These are phyloP conservation scores for Drosophila mimetica DNA, from an alignment of 2,888 invertebrate species.

Conservation along the genomic window DNA sequence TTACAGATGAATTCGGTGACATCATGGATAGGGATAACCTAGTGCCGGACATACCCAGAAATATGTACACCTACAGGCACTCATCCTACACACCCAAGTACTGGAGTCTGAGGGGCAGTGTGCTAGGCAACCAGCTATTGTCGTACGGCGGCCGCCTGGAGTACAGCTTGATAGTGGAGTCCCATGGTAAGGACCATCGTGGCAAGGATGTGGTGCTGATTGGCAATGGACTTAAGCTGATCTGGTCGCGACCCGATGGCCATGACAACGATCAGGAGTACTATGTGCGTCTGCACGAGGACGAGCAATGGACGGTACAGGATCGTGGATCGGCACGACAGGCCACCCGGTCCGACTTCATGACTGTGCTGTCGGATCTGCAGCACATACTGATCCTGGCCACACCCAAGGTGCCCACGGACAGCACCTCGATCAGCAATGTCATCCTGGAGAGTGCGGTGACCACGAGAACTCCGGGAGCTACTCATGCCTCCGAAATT, in stretches of 20 bases:
- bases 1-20: slow-evolving; percentile 86
- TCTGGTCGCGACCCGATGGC: slow-evolving; percentile 86
- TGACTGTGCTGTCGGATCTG: slow-evolving; percentile 93
- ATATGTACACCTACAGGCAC: slow-evolving; percentile 87
- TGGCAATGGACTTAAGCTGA: slow-evolving; percentile 90
- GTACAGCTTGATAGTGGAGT: slow-evolving; percentile 89
- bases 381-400: slow-evolving; percentile 93
- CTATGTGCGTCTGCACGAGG: slow-evolving; percentile 88
- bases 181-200: slow-evolving; percentile 85
- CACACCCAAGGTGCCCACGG: slow-evolving; percentile 86
- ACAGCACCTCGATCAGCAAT: slow-evolving; percentile 89
- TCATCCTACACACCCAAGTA: slow-evolving; percentile 86
- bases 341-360: slow-evolving; percentile 91
- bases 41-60: slow-evolving; percentile 85
- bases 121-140: slow-evolving; percentile 90
- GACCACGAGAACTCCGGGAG: slow-evolving; percentile 85
- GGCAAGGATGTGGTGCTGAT: slow-evolving; percentile 93
- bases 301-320: slow-evolving; percentile 88
- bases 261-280: slow-evolving; percentile 65
- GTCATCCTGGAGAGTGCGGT: slow-evolving; percentile 93
- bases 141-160: slow-evolving; percentile 94
- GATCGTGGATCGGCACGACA: slow-evolving; percentile 85
- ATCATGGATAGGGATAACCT: slow-evolving; percentile 79
- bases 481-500: slow-evolving; percentile 89
- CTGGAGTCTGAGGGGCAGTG: slow-evolving; percentile 90